Conservation (phyloP, 2,888 invertebrate species). For the Zygothrica quintamaculata region DNA sequence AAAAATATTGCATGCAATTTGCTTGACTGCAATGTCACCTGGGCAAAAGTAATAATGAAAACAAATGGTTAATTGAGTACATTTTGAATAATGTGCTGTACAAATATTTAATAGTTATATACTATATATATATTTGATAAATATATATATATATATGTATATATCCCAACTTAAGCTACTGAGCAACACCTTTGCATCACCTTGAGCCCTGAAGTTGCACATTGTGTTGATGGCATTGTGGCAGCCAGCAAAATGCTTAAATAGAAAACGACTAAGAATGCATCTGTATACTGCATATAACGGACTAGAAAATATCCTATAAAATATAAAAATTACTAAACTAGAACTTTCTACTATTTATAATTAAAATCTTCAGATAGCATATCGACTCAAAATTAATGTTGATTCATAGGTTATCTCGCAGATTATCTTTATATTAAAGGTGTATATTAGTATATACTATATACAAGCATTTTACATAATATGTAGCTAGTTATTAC, state of each 20-base stretch:
- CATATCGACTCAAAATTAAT: too few species aligned
- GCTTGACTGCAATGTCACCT: slow-evolving; percentile 49
- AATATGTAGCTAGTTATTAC: too few species aligned
- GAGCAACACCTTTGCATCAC: slow-evolving; percentile 21
- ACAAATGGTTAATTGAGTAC: slow-evolving; percentile 11
- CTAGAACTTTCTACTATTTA: too few species aligned
- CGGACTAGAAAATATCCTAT: background rate
- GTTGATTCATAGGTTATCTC: too few species aligned
- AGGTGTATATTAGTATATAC: too few species aligned
- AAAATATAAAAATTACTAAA: slow-evolving; percentile 8
- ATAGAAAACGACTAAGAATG: slow-evolving; percentile 7
- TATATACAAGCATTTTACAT: too few species aligned
- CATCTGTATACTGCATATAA: background rate
- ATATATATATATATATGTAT: slow-evolving; percentile 1
- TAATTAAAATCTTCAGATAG: too few species aligned
- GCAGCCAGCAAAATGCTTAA: slow-evolving; percentile 36
- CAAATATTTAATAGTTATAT: slow-evolving; percentile 17
- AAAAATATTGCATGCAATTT: slow-evolving; percentile 44
- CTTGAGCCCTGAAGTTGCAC: slow-evolving; percentile 19
- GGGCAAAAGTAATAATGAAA: background rate
- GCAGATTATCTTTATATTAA: too few species aligned
- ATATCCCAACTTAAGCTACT: slow-evolving; percentile 1
- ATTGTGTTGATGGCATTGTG: slow-evolving; percentile 36
- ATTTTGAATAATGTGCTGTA: slow-evolving; percentile 20
- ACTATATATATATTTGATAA: too few species aligned